Base-by-base conservation (phyloP, 1,140 invertebrate species). In the Drosophila simulans region DNA sequence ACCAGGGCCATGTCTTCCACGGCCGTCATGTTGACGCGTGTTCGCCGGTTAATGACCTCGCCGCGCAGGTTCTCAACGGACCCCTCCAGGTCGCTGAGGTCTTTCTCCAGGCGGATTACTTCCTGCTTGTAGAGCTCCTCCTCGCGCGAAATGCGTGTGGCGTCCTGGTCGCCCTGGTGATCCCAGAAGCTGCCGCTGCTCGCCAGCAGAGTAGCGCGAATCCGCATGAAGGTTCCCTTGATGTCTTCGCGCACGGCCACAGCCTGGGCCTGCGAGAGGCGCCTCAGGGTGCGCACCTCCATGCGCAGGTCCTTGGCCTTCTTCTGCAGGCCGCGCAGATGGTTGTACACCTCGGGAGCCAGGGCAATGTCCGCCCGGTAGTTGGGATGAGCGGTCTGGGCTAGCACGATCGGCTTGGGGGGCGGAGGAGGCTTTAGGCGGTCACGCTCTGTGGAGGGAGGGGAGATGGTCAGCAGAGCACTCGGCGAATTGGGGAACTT, bases 1-100 rank as follows among this genome's bases (percentile, higher is more conserved):
- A 98, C 95, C 72, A 99, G 94, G 15, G 98, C 98, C 95, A 99
- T 98, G 80, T 97, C 97, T 92, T 99, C 98, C 2, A 99, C 98
- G 91, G 99, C 98, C 0, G 96, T 95, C 97, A 98, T 98, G 91
- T 98, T 99, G 11, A 99, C 98, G 39, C 98, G 94, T 46, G 97
- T 98, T 91, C 98, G 96, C 57, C 97, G 95, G 93, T 98, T 98
- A 49, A 99, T 98, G 0, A 99, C 98, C 92, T 99, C 98, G 43
- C 97, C 97, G 55, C 98, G 94, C 43, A 99, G 93, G 91, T 98
- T 97, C 93, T 99, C 98, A 3, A 99, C 98, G 5, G 97, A 97
- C 27, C 95, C 95, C 93, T 99, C 98, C 49, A 99, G 93, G 92
- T 99, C 98, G 78, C 97, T 96, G 12, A 99, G 94, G 94, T 98